These are phyloP conservation scores for Oreohelix idahoensis DNA, from an alignment of 1,140 invertebrate genomes.

Conservation along the genomic window DNA sequence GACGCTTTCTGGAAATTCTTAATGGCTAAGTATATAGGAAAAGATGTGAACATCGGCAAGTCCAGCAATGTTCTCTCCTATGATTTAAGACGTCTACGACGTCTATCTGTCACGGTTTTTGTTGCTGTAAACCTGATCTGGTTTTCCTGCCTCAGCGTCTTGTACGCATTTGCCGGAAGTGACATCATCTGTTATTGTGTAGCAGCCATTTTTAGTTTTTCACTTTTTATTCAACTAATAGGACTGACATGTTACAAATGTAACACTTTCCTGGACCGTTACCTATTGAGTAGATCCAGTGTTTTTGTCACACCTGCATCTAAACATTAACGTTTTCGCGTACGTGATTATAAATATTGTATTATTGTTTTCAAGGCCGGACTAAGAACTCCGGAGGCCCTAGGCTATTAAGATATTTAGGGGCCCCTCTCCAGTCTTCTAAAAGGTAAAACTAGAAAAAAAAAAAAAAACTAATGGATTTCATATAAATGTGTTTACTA, in stretches of 20 bases:
- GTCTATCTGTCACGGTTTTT: conserved; percentile 33
- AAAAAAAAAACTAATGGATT: no score
- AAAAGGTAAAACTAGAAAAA: no score
- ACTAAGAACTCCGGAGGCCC: no score
- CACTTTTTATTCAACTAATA: conserved; percentile 49
- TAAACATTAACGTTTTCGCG: no score
- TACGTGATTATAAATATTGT: no score
- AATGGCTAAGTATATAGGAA: conserved; percentile 39
- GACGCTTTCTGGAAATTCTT: conserved; percentile 49
- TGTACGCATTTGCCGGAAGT: conserved; percentile 46
- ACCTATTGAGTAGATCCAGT: conserved; percentile 20
- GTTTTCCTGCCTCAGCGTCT: conserved; percentile 41
- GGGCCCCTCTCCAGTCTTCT: no score
- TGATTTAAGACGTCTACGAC: conserved; percentile 39
- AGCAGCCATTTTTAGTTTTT: conserved; percentile 51
- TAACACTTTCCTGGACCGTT: conserved; percentile 29
- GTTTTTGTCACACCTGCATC: not conserved
- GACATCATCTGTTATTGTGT: conserved; percentile 48
- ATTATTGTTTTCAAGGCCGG: no score
- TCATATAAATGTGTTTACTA: no score
- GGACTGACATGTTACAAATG: conserved; percentile 51
- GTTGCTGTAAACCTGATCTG: conserved; percentile 46
- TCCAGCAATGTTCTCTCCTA: conserved; percentile 14
- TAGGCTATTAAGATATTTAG: no score
- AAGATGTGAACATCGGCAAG: conserved; percentile 44